A percentile compares a stretch with the other conserved stretches of the same genome.
phyloP scores from a whole-genome alignment of 2,113 vertebrate genomes.

The Parus major region DNA sequence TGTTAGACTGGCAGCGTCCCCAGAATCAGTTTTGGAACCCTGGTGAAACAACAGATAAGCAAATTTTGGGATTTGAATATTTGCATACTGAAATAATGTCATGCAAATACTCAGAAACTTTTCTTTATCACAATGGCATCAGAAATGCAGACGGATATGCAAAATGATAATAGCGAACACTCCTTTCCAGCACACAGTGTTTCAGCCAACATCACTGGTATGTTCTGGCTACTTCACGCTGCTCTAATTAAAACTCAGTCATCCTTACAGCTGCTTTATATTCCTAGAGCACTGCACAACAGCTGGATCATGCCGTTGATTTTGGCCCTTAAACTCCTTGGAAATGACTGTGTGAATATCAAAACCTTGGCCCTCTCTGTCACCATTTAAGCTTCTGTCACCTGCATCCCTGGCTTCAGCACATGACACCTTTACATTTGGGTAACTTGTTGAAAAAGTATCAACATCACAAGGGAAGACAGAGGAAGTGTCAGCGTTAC shows the following conservation, averaged over 20 bases:
- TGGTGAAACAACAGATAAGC: neutral
- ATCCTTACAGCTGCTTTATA: constrained; percentile 20
- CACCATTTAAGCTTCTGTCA: neutral
- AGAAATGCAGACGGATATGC: neutral
- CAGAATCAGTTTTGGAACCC: neutral
- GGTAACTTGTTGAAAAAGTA: neutral
- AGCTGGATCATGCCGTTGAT: neutral
- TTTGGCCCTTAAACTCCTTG: constrained; percentile 2
- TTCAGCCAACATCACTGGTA: constrained; percentile 1
- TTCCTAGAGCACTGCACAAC: constrained; percentile 10
- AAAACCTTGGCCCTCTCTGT: neutral
- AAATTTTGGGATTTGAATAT: neutral
- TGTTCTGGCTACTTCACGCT: constrained; percentile 9
- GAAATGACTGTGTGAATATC: neutral
- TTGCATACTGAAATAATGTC: neutral
- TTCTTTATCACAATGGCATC: neutral
- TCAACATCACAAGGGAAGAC: neutral
- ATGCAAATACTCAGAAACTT: neutral
- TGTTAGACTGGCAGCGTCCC: neutral
- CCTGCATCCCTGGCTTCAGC: neutral
- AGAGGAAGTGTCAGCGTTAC: neutral
- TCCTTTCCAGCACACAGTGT: neutral
- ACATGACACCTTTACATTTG: neutral
- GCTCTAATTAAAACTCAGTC: constrained; percentile 14
- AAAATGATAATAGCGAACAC: neutral